Base-by-base conservation (phyloP, 92 coral and sea anemone species). In the Zoanthus sociatus region DNA sequence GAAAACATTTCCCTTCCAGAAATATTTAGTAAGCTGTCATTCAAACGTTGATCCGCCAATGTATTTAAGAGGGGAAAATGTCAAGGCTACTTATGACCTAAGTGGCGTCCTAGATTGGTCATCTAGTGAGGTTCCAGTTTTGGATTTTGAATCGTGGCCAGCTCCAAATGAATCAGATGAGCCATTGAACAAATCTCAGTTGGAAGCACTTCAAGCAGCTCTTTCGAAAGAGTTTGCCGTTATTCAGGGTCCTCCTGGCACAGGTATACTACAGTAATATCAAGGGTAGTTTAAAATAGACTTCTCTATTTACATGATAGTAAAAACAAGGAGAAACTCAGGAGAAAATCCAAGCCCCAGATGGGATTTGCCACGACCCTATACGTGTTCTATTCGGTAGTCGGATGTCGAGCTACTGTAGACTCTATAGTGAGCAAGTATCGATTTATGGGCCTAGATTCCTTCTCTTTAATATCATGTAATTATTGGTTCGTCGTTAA, bases 241-340 rank as follows among this genome's bases (percentile, higher is more conserved):
- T 48, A 96, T 96, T 45, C 98, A 96, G 86, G 98, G 98, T 33
- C 98, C 98, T 44, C 98, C 98, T 3, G 98, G 98, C 31, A 96
- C 98, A 70, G 98, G 98, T 84, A 84, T 50, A 79, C 21, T 37
- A 31, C 31, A 7, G 9, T 58, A 18, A 4, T 37, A 37, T 37
- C 4, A 37, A 37, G 42, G 42, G 42, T 37, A 37, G 42, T 37
- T 37, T 37, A 4, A 37, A 37, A 37, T 4, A 37, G 42, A 37
- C 3, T 37, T 37, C 42, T 0, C 42, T 37, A 37, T 37, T 37
- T 37, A 37, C 42, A 2, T 2, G 4, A 26, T 26, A 26, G 26
- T 26, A 26, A 26, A 26, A 0, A 26, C 26, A 26, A 26, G 26
- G 26, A 26, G 26, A 26, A 26, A 26, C 26, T 26, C 26, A 26